A percentile compares a stretch with the other conserved stretches of the same genome.
Evolutionary conservation across 2,797 vertebrate genomes (phyloP).

Genomic region (Masticophis lateralis): DNA sequence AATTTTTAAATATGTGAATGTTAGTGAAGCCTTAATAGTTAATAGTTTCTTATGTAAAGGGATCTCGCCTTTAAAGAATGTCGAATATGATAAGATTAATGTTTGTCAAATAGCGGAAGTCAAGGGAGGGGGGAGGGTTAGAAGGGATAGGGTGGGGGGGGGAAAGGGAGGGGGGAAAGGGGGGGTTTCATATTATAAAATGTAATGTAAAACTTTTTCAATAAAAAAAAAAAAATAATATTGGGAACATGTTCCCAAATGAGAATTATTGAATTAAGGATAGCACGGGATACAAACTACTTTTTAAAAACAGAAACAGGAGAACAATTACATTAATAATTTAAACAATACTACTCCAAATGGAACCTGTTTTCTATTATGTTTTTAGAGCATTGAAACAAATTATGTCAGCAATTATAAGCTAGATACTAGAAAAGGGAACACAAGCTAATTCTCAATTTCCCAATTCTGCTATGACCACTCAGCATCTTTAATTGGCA

Average conservation of each 20-base stretch:
- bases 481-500: not conserved
- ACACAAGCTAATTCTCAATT: not conserved
- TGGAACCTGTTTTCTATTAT: not conserved
- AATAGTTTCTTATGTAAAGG: no score
- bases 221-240: no score
- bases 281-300: not conserved
- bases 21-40: no score
- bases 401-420: not conserved
- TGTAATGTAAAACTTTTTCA: no score
- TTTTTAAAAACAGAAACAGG: not conserved
- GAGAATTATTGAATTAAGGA: not conserved
- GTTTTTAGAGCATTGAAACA: not conserved
- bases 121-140: no score
- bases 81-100: no score
- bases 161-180: no score
- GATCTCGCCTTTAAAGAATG: no score
- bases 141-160: no score
- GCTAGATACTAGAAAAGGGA: not conserved
- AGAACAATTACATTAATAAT: conserved; percentile 3
- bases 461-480: not conserved
- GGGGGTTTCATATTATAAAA: no score
- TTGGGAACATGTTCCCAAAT: not conserved
- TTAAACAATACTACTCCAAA: not conserved
- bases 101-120: no score
- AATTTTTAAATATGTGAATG: no score